Evolutionary conservation across 30 jellyfish, hydroid and myxozoan species (phyloP), one percentile per base, ranked within the genome.

Genomic region (Hydra vulgaris): DNA sequence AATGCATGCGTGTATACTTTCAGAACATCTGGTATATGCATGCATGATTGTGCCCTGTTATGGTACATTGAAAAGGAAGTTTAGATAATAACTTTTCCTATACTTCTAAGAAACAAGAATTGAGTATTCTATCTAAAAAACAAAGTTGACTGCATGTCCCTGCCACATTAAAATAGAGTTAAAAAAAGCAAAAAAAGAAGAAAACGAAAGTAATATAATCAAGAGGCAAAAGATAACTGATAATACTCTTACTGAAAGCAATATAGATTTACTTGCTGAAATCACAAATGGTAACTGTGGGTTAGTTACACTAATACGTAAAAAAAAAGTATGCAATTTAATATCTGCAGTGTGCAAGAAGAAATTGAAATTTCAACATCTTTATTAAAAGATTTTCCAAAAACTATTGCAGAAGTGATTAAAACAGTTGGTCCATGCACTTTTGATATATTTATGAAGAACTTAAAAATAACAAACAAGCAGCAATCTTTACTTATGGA

Each of bases 51-150:
- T 73, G 53, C 61, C 22, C 53, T 73, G 72, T 25, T 73, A n/a
- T 73, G 81, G 81, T 73, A 73, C 81, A 73, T 73, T 73, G 81
- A 73, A 73, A 26, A 25, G 53, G 81, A 73, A 53, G 81, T n/a
- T 53, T 73, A 21, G 81, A 73, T 7, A 73, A 73, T 23, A 69
- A 69, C 76, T 8, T 3, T 20, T 20, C 76, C 76, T 69, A 15
- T 69, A 69, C 76, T 20, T 69, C 76, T 23, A n/a, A n/a, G n/a
- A n/a, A n/a, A n/a, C n/a, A n/a, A n/a, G n/a, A n/a, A n/a, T n/a
- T n/a, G 76, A 69, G 76, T 23, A 15, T 20, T 20, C 76, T 15
- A 20, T 69, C 76, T 23, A 69, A 21, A 21, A 23, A 69, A 23
- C 76, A 69, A 15, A 7, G 4, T 20, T 8, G 27, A 69, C 27